Evolutionary conservation across 2,113 vertebrate species (phyloP), one percentile per base, ranked within the genome.

Genomic region (Cololabis saira): DNA sequence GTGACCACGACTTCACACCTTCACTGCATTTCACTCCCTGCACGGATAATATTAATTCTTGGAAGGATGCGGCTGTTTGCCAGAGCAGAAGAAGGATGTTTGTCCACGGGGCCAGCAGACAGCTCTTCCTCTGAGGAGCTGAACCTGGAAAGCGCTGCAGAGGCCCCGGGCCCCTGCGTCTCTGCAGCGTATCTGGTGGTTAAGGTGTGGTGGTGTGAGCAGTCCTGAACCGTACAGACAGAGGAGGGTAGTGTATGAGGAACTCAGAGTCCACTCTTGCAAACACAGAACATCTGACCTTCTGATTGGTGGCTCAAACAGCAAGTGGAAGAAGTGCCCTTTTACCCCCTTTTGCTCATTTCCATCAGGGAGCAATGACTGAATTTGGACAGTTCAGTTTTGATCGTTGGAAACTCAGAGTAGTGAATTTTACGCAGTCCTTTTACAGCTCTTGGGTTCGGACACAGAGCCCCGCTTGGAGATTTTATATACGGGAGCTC

Each of bases 241-340:
- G 88, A 90, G 87, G 81, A 71, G 62, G 44, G 59, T 77, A 82
- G 91, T 91, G 91, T 92, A 61, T 49, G 76, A 54, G 44, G n/a
- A 52, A 16, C 61, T 72, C 47, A 15, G 55, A 76, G 45, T 55
- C 66, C 67, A 83, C 73, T 72, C 71, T 44, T 71, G 61, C 59
- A 79, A 60, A 64, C 55, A 63, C 48, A 27, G 33, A 81, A 58
- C 42, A 75, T 69, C 82, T 33, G 69, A 78, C 67, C 30, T 8
- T 30, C 30, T 30, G 30, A 30, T 3, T 30, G 30, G 30, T 30
- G 30, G 8, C 30, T 30, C 30, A 30, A 30, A 30, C 30, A 30
- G 30, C 30, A 3, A 30, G 30, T 30, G 30, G 30, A 30, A 30
- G 3, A 30, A 30, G 30, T 3, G 4, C 30, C 30, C 8, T 30